Conservation (phyloP, 2,113 vertebrate species). For the Heptranchias perlo region DNA sequence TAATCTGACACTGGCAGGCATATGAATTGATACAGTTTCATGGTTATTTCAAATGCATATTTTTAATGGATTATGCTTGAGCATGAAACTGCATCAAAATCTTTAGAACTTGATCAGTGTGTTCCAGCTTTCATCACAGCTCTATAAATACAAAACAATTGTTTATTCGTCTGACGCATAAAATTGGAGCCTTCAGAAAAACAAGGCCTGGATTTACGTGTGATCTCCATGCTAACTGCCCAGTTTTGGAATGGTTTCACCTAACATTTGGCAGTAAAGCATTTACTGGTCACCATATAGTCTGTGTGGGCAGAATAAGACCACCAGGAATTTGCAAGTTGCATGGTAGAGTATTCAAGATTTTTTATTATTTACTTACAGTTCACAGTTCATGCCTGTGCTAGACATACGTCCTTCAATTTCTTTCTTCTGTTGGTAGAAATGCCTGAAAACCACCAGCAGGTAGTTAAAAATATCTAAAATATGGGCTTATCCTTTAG, state of each 20-base stretch:
- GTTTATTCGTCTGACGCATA: background rate
- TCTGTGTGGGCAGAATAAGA: background rate
- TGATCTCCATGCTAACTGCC: background rate
- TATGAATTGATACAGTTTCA: background rate
- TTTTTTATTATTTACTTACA: background rate
- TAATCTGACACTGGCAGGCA: background rate
- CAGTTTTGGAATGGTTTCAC: background rate
- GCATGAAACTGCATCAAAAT: background rate
- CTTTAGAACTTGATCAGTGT: background rate
- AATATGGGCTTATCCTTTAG: background rate
- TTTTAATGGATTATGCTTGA: background rate
- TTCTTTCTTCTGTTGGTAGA: background rate
- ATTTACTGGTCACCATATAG: background rate
- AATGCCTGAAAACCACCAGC: background rate
- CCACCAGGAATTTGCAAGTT: background rate
- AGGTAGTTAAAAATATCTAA: background rate
- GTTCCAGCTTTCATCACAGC: background rate
- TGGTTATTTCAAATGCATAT: background rate
- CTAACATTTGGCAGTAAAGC: background rate
- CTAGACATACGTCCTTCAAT: background rate
- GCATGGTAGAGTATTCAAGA: background rate
- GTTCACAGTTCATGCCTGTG: background rate
- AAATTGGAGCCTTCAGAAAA: background rate
- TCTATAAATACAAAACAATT: background rate
- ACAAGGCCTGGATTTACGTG: too few species aligned